Percentiles rank a stretch among this genome's conserved stretches.
Evolutionary conservation across 2,888 invertebrate genomes (phyloP).

Genomic region (Diarsia mendica): DNA sequence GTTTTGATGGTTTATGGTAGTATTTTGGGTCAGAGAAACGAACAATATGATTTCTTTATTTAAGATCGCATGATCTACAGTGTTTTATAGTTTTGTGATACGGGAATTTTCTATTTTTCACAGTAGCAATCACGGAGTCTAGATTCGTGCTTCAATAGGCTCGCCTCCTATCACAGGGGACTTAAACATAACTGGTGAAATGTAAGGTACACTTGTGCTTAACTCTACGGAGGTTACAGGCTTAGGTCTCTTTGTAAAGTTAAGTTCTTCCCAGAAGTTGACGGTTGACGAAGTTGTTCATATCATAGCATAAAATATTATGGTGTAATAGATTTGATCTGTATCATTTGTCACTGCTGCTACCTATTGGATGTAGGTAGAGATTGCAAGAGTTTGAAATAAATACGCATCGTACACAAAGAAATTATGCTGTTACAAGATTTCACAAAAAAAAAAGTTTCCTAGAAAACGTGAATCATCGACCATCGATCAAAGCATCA

Average conservation of each 20-base stretch:
- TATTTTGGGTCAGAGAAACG: background rate
- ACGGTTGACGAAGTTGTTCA: no score
- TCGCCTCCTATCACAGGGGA: background rate
- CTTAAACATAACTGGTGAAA: background rate
- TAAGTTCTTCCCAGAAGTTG: background rate
- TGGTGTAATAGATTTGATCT: no score
- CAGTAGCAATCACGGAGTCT: background rate
- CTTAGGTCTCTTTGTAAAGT: background rate
- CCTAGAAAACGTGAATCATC: constrained; percentile 23
- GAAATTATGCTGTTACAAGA: background rate
- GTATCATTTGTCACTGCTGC: no score
- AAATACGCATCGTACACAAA: background rate
- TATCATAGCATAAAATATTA: background rate
- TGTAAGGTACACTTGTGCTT: background rate
- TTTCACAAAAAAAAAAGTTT: constrained; percentile 17
- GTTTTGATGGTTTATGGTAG: background rate
- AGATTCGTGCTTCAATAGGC: background rate
- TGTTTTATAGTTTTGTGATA: background rate
- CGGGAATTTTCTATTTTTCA: no score
- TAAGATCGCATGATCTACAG: background rate
- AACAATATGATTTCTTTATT: background rate
- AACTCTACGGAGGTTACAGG: background rate
- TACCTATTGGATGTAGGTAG: no score
- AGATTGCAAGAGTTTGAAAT: no score
- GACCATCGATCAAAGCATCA: background rate